Evolutionary conservation across 1,140 invertebrate species (phyloP).

Genomic region (Tigriopus japonicus): DNA sequence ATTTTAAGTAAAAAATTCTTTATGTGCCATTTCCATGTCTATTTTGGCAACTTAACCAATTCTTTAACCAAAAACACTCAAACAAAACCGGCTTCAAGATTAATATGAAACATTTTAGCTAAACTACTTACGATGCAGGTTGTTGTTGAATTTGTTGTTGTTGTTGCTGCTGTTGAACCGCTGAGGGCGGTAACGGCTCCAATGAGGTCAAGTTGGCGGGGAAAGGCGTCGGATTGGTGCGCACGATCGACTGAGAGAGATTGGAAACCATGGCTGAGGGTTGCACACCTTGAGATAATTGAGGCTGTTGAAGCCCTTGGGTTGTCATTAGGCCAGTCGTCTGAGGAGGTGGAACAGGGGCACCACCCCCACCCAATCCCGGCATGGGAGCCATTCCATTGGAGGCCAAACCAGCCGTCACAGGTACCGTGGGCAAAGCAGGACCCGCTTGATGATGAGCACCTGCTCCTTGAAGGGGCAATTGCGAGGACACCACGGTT

Average conservation of each 20-base stretch:
- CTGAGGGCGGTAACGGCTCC: conserved; percentile 13
- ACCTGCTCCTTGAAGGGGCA: conserved; percentile 3
- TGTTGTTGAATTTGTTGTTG: conserved; percentile 16
- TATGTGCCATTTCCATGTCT: too few species aligned
- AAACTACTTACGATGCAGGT: neutral
- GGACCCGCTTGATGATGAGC: neutral
- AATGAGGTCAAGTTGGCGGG: conserved; percentile 11
- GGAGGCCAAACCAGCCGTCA: conserved; percentile 1
- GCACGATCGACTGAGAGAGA: conserved; percentile 15
- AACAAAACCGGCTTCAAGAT: too few species aligned
- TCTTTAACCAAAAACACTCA: too few species aligned
- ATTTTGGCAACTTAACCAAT: too few species aligned
- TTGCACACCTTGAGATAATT: conserved; percentile 10
- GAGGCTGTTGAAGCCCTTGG: conserved; percentile 18
- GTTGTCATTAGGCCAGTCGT: conserved; percentile 29
- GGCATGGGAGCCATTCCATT: conserved; percentile 12
- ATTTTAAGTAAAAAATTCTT: too few species aligned
- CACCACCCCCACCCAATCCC: neutral
- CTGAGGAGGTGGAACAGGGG: conserved; percentile 5
- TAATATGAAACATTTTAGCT: too few species aligned
- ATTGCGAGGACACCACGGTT: conserved; percentile 13
- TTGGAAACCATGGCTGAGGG: conserved; percentile 14
- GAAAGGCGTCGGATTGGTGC: conserved; percentile 15
- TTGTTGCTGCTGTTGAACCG: conserved; percentile 11
- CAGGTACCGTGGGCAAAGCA: conserved; percentile 2